Conservation (phyloP, 2,888 invertebrate species). For the Polydrusus tereticollis region DNA sequence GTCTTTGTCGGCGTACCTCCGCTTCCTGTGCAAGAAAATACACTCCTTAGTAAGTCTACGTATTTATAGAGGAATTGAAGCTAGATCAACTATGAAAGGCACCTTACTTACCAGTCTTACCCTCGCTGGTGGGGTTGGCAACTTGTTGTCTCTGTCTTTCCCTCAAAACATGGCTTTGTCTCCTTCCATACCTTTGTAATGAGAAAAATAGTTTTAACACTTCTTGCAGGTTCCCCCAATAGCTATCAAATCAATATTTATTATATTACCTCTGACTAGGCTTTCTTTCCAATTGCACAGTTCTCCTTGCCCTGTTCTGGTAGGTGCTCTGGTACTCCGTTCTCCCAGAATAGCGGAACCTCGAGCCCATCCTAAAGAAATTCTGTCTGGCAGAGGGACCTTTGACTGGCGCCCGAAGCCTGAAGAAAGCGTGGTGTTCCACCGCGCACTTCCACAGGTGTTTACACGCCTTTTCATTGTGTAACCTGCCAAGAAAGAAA, state of each 20-base stretch:
- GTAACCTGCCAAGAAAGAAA: too few relatives aligned
- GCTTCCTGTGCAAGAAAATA: background rate
- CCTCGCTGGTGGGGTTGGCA: slow-evolving; percentile 60
- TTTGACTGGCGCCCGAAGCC: slow-evolving; percentile 90
- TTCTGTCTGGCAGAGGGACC: slow-evolving; percentile 91
- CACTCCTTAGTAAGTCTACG: too few relatives aligned
- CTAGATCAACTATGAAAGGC: slow-evolving; percentile 1
- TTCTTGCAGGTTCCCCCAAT: background rate
- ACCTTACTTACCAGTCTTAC: slow-evolving; percentile 53
- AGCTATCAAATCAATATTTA: background rate
- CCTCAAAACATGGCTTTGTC: slow-evolving; percentile 89
- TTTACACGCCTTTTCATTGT: slow-evolving; percentile 98
- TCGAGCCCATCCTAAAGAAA: slow-evolving; percentile 98
- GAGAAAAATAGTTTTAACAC: background rate
- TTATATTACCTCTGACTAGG: slow-evolving; percentile 85
- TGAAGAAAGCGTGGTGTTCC: slow-evolving; percentile 99
- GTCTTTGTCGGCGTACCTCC: slow-evolving; percentile 17
- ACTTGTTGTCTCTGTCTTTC: slow-evolving; percentile 78
- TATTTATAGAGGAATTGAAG: too few relatives aligned
- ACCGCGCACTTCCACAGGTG: slow-evolving; percentile 99
- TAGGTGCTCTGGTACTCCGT: slow-evolving; percentile 98
- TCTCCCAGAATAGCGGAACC: slow-evolving; percentile 89
- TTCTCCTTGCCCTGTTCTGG: slow-evolving; percentile 88
- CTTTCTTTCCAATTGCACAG: slow-evolving; percentile 95
- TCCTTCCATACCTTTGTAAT: slow-evolving; percentile 78